Percentiles rank a stretch among this genome's conserved stretches.
phyloP scores from a whole-genome alignment of 2,888 invertebrate species.

The Lasioglossum zephyrum region DNA sequence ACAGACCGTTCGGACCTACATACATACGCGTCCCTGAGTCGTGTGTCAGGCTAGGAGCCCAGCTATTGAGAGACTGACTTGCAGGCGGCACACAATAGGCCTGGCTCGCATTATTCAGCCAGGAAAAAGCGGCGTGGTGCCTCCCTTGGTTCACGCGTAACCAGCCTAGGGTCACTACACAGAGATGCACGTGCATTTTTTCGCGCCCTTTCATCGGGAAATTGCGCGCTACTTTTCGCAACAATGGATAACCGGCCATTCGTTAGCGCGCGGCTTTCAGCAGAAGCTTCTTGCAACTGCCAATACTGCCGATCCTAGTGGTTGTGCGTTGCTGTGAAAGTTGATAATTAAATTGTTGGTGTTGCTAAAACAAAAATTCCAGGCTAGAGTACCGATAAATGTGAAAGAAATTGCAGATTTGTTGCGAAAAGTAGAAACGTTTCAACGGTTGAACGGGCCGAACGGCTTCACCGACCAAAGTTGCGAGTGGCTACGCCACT shows the following conservation, averaged over 20 bases:
- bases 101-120: conserved; percentile 67
- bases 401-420: neutral
- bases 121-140: conserved; percentile 65
- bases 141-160: conserved; percentile 24
- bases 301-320: neutral
- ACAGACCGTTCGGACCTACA: conserved; percentile 71
- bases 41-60: conserved; percentile 59
- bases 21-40: conserved; percentile 42
- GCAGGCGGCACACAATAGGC: conserved; percentile 73
- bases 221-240: conserved; percentile 59
- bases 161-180: conserved; percentile 37
- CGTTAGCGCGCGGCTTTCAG: conserved; percentile 56
- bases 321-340: neutral
- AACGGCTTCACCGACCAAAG: conserved; percentile 13
- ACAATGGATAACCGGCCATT: conserved; percentile 54
- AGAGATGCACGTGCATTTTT: conserved; percentile 52
- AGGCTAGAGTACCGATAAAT: neutral
- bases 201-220: conserved; percentile 58
- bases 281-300: conserved; percentile 34
- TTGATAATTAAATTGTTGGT: neutral
- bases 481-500: conserved; percentile 72
- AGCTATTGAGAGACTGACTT: conserved; percentile 75
- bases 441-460: neutral
- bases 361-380: neutral
- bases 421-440: neutral